These are phyloP conservation scores for Actinemys pallida DNA, from an alignment of 2,113 vertebrate genomes.

Conservation along the genomic window DNA sequence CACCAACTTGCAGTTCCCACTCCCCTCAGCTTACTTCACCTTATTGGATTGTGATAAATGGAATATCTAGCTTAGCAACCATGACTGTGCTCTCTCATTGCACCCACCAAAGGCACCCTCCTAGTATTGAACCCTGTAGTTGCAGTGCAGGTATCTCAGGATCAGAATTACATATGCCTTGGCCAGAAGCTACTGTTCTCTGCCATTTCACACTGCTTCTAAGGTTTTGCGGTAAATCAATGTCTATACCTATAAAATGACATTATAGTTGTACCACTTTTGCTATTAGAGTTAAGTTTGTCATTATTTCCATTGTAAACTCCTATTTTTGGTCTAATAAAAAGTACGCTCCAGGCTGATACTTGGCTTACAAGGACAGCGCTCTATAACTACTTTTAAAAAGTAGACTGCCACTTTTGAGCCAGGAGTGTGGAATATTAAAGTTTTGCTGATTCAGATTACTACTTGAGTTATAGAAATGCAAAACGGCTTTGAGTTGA, in stretches of 20 bases:
- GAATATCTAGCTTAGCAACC: constrained; percentile 28
- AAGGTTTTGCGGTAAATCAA: constrained; percentile 24
- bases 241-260: constrained; percentile 34
- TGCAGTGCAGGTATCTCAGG: constrained; percentile 28
- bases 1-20: background rate
- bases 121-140: background rate
- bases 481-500: constrained; percentile 8
- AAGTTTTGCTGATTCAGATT: background rate
- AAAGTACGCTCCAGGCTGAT: background rate
- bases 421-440: background rate
- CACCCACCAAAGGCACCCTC: background rate
- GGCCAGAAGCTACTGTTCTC: constrained; percentile 24
- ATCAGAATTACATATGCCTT: constrained; percentile 57
- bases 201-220: constrained; percentile 54
- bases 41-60: constrained; percentile 41
- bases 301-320: constrained; percentile 53
- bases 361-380: constrained; percentile 29
- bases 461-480: background rate
- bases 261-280: constrained; percentile 42
- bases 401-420: constrained; percentile 10
- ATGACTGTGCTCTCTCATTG: background rate
- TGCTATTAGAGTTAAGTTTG: constrained; percentile 43
- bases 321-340: background rate
- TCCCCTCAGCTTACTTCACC: constrained; percentile 46
- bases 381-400: background rate